Evolutionary conservation across 2,888 invertebrate species (phyloP), one percentile per base, ranked within the genome.

Genomic region (Arctia plantaginis): DNA sequence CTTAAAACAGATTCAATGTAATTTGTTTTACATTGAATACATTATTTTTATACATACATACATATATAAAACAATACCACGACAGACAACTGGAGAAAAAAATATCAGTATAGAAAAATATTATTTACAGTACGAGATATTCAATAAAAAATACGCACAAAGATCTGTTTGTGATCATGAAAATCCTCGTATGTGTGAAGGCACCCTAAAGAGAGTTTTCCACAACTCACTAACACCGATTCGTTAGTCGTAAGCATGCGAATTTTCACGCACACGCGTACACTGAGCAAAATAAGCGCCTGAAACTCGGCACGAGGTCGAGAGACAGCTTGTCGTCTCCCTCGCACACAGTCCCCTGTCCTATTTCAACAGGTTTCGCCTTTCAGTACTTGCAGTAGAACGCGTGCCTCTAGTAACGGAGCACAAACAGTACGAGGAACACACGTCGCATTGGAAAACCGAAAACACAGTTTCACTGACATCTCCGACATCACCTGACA

Each of bases 351-450:
- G 91, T 90, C 89, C 89, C 90, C 92, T 85, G 90, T 94, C 92
- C 94, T 91, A 95, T 94, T 95, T 95, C 95, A 95, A 95, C 95
- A 95, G 95, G 95, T 95, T 95, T 95, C 94, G 93, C 93, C 91
- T 95, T 94, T 95, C 94, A 95, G 93, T 90, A 89, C 91, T 93
- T 93, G 93, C 94, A 94, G 92, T 90, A 88, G 91, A 92, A 91
- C 92, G 94, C 94, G 95, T 95, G 93, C 92, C 94, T 91, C 91
- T 94, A 94, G 94, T 95, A 93, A 93, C 93, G 89, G 93, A 92
- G 94, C 92, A 93, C 94, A 93, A 95, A 94, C 94, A 93, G 94
- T 90, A 89, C 91, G 93, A 87, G 85, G 90, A 92, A 91, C 93
- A 94, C 94, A 95, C 94, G 92, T 93, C 92, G 92, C 92, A 86